Evolutionary conservation across 2,113 vertebrate species (phyloP).

Genomic region (Callipepla squamata): DNA sequence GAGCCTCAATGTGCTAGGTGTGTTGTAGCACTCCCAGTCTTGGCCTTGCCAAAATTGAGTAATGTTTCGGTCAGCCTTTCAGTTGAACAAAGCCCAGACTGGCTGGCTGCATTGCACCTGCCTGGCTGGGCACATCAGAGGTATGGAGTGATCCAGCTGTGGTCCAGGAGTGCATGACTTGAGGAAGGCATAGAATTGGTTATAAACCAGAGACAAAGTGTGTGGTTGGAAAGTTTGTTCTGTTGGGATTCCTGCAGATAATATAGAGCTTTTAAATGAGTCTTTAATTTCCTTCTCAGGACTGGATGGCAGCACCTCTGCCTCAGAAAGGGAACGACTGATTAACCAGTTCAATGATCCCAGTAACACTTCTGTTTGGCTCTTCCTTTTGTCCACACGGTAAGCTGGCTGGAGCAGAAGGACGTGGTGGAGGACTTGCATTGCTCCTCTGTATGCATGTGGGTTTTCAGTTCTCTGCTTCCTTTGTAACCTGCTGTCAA

Average conservation of each 20-base stretch:
- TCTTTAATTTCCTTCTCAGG: constrained; percentile 75
- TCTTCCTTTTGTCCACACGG: constrained; percentile 97
- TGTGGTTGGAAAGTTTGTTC: neutral
- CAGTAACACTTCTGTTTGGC: constrained; percentile 85
- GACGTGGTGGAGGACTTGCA: neutral
- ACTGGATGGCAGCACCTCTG: constrained; percentile 95
- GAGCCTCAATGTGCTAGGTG: neutral
- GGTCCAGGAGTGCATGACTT: neutral
- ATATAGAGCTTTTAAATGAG: neutral
- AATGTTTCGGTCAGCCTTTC: neutral
- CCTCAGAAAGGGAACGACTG: constrained; percentile 93
- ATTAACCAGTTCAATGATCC: constrained; percentile 99
- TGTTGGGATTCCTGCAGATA: neutral
- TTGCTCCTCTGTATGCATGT: neutral
- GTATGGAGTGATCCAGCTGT: neutral
- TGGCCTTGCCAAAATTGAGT: neutral
- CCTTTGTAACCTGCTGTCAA: neutral
- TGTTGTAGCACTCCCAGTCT: neutral
- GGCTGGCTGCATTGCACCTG: neutral
- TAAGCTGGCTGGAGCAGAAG: constrained; percentile 66
- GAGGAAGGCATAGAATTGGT: neutral
- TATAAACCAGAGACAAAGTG: neutral
- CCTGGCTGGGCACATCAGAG: neutral
- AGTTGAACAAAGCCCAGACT: neutral
- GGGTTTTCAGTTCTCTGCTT: neutral